Percentiles rank a stretch among this genome's conserved stretches.
phyloP scores from a whole-genome alignment of 2,888 invertebrate species.

The Lydus trimaculatus region DNA sequence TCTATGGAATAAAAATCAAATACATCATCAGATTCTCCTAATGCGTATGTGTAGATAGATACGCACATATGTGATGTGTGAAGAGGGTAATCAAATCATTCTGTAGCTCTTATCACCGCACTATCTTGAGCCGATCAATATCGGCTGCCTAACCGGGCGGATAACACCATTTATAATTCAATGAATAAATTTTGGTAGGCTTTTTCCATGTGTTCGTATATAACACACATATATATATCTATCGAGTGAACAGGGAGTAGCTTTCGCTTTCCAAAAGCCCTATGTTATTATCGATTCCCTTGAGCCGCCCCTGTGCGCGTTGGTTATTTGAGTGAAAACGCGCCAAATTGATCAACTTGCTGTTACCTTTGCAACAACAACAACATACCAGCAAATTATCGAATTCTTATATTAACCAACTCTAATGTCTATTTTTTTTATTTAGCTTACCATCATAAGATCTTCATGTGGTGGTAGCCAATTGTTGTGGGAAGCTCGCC shows the following conservation, averaged over 20 bases:
- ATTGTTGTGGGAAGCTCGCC: conserved; percentile 51
- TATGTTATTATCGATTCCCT: conserved; percentile 10
- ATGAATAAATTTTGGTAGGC: conserved; percentile 12
- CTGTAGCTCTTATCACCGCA: conserved; percentile 13
- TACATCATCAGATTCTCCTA: neutral
- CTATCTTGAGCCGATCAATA: conserved; percentile 14
- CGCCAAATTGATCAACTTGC: conserved; percentile 11
- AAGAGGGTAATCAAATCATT: conserved; percentile 14
- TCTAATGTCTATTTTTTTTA: too few species aligned
- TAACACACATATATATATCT: neutral
- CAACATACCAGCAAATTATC: too few species aligned
- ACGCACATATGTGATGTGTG: neutral
- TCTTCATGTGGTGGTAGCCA: conserved; percentile 53
- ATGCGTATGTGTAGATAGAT: neutral
- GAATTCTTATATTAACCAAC: too few species aligned
- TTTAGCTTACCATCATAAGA: conserved; percentile 53
- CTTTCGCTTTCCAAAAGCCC: conserved; percentile 1
- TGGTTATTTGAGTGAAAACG: neutral
- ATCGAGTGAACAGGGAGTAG: neutral
- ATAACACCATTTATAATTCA: conserved; percentile 16
- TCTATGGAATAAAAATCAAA: too few species aligned
- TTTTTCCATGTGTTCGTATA: neutral
- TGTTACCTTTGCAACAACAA: neutral
- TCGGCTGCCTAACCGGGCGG: conserved; percentile 12
- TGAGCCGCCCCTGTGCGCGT: conserved; percentile 15